Percentiles rank a stretch among this genome's conserved stretches.
These are phyloP conservation scores for Pantelozetes paolii DNA, from an alignment of 2,888 invertebrate genomes.

Conservation along the genomic window DNA sequence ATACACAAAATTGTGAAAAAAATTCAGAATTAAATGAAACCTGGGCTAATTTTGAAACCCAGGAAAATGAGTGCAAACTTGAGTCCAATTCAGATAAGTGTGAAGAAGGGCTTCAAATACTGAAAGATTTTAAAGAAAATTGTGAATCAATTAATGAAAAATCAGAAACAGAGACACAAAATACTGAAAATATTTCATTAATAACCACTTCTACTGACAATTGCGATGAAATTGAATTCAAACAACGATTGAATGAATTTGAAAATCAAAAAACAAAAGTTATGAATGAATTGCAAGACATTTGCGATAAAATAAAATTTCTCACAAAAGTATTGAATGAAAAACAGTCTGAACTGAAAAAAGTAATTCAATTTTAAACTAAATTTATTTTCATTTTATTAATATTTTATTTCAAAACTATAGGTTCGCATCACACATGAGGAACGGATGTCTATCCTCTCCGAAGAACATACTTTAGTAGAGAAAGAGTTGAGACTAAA, in stretches of 20 bases:
- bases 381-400: neutral
- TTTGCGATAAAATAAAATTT: slow-evolving; percentile 32
- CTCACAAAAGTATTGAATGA: slow-evolving; percentile 29
- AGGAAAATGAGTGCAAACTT: no score
- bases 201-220: neutral
- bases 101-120: no score
- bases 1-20: neutral
- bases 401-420: no score
- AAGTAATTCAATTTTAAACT: neutral
- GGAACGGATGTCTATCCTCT: neutral
- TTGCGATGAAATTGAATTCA: slow-evolving; percentile 37
- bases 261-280: slow-evolving; percentile 38
- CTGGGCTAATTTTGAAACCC: no score
- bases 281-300: slow-evolving; percentile 39
- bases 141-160: no score
- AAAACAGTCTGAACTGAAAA: slow-evolving; percentile 41
- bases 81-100: neutral
- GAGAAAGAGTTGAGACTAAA: slow-evolving; percentile 45
- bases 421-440: neutral
- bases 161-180: no score
- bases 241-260: slow-evolving; percentile 39
- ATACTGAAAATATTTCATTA: no score
- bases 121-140: no score
- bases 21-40: slow-evolving; percentile 25
- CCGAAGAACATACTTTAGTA: slow-evolving; percentile 44